Percentiles rank a stretch among this genome's conserved stretches.
Evolutionary conservation across 2,113 vertebrate genomes (phyloP).

Genomic region (Panthera tigris): DNA sequence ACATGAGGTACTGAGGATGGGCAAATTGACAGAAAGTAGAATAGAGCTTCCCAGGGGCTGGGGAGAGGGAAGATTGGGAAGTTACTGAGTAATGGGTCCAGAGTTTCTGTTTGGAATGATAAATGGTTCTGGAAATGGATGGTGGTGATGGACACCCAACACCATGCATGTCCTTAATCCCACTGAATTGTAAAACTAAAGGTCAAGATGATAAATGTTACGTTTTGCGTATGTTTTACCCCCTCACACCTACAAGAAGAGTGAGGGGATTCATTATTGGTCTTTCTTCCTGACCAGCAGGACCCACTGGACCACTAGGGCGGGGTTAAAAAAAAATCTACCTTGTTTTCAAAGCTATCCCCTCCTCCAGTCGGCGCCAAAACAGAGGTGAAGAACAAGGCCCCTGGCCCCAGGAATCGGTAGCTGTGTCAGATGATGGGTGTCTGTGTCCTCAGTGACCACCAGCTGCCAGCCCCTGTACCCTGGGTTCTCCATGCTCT

Average conservation of each 20-base stretch:
- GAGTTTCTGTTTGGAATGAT: background rate
- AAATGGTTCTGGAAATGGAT: background rate
- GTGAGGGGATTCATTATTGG: background rate
- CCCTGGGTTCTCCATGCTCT: accelerated
- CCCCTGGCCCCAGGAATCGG: background rate
- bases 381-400: background rate
- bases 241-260: background rate
- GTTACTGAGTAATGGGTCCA: background rate
- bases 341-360: background rate
- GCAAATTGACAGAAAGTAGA: background rate
- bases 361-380: background rate
- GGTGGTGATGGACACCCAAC: too few species aligned
- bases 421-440: accelerated
- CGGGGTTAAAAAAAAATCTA: background rate
- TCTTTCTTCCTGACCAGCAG: background rate
- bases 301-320: background rate
- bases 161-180: background rate
- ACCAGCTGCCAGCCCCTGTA: accelerated
- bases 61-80: background rate
- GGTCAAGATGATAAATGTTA: background rate
- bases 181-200: background rate
- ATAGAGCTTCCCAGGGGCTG: background rate
- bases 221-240: background rate
- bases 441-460: too few species aligned
- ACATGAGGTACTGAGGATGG: accelerated